Evolutionary conservation across 2,888 invertebrate genomes (phyloP).

Genomic region (Acleris sparsana): DNA sequence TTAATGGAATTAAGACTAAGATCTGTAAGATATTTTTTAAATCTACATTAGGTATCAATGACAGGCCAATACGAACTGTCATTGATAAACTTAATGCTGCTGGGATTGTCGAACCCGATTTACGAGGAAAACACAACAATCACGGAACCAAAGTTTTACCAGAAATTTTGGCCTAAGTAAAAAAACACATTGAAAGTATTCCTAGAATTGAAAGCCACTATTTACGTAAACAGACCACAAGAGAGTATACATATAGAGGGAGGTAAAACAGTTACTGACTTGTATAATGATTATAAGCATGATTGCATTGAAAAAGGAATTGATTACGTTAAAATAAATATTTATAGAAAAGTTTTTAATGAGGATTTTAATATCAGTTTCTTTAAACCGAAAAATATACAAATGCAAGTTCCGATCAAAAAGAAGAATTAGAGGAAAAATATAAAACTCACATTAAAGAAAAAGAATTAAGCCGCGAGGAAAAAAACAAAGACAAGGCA

Average conservation of each 20-base stretch:
- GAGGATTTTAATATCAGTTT: slow-evolving; percentile 27
- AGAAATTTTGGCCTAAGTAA: background rate
- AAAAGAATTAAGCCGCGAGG: slow-evolving; percentile 26
- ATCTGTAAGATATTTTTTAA: slow-evolving; percentile 32
- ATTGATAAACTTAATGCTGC: slow-evolving; percentile 18
- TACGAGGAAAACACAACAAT: slow-evolving; percentile 27
- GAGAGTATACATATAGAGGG: slow-evolving; percentile 29
- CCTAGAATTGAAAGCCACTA: slow-evolving; percentile 31
- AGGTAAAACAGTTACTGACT: slow-evolving; percentile 24
- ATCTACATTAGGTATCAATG: slow-evolving; percentile 26
- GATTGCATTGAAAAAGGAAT: background rate
- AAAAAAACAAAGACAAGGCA: slow-evolving; percentile 10
- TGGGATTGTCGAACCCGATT: slow-evolving; percentile 15
- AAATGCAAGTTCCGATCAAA: background rate
- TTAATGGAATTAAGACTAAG: slow-evolving; percentile 21
- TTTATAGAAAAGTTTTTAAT: slow-evolving; percentile 16
- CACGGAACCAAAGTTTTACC: slow-evolving; percentile 5
- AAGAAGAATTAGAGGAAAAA: slow-evolving; percentile 20
- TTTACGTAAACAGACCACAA: slow-evolving; percentile 15
- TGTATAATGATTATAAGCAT: slow-evolving; percentile 12
- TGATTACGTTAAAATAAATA: slow-evolving; percentile 20
- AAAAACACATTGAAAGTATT: slow-evolving; percentile 19
- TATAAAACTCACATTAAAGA: slow-evolving; percentile 22
- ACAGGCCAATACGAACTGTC: slow-evolving; percentile 33
- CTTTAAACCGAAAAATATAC: slow-evolving; percentile 26